Percentiles rank a stretch among this genome's conserved stretches.
These are phyloP conservation scores for Orthosia gracilis DNA, from an alignment of 2,888 invertebrate genomes.

Conservation along the genomic window DNA sequence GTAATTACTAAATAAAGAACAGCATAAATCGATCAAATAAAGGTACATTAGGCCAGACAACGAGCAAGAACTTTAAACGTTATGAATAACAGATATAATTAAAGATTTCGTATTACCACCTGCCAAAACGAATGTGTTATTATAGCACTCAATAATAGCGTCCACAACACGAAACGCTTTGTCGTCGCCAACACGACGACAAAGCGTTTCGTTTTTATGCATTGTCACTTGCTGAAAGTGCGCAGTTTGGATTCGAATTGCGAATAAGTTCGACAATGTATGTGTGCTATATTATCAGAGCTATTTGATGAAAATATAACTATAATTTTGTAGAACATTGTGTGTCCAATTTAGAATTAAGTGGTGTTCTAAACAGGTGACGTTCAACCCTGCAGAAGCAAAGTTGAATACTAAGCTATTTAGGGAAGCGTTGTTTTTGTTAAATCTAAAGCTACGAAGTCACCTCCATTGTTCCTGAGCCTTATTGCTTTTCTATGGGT, in stretches of 20 bases:
- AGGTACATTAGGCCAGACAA: background rate
- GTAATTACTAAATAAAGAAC: no score
- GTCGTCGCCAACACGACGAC: slow-evolving; percentile 44
- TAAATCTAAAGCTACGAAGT: background rate
- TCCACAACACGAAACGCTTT: no score
- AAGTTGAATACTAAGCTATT: background rate
- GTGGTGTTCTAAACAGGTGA: background rate
- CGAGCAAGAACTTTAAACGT: slow-evolving; percentile 16
- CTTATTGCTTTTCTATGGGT: background rate
- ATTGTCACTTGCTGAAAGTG: slow-evolving; percentile 45
- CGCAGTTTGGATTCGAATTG: slow-evolving; percentile 44
- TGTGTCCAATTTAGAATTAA: background rate
- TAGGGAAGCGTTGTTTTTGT: background rate
- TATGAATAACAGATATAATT: slow-evolving; percentile 33
- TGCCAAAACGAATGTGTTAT: slow-evolving; percentile 45
- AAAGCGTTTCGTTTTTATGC: slow-evolving; percentile 49
- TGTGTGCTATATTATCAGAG: slow-evolving; percentile 7
- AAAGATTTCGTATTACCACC: slow-evolving; percentile 41
- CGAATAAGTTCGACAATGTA: slow-evolving; percentile 25
- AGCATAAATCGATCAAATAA: background rate
- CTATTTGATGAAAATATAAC: slow-evolving; percentile 9
- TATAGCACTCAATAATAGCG: slow-evolving; percentile 34
- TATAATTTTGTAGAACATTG: background rate
- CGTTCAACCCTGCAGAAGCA: background rate
- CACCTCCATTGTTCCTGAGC: background rate